These are phyloP conservation scores for Drosophila nigricruria DNA, from an alignment of 2,888 invertebrate species.

Conservation along the genomic window DNA sequence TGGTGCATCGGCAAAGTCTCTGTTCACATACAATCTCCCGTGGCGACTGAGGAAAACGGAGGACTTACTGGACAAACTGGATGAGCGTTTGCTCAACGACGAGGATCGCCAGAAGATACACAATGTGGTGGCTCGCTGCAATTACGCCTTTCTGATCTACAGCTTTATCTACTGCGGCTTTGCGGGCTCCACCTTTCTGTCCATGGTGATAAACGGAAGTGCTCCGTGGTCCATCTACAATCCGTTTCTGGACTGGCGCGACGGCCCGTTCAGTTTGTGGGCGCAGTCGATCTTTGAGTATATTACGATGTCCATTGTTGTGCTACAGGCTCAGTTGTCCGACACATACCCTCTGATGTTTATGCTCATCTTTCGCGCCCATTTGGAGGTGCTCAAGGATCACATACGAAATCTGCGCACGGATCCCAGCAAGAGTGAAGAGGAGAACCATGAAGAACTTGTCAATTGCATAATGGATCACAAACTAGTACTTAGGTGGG, in stretches of 20 bases:
- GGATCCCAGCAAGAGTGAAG: slow-evolving; percentile 42
- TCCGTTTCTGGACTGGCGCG: slow-evolving; percentile 58
- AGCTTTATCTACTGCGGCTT: slow-evolving; percentile 47
- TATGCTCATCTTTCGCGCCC: slow-evolving; percentile 51
- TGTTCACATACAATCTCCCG: slow-evolving; percentile 38
- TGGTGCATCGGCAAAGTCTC: slow-evolving; percentile 51
- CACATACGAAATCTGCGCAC: slow-evolving; percentile 51
- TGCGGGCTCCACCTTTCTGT: slow-evolving; percentile 48
- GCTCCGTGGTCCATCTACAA: slow-evolving; percentile 69
- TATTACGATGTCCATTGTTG: slow-evolving; percentile 43
- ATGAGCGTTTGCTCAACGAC: slow-evolving; percentile 39
- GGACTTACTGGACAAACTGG: slow-evolving; percentile 49
- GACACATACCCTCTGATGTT: slow-evolving; percentile 59
- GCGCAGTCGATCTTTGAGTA: slow-evolving; percentile 54
- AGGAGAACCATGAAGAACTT: slow-evolving; percentile 60
- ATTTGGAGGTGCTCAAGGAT: slow-evolving; percentile 59
- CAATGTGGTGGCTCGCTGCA: slow-evolving; percentile 55
- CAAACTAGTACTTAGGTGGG: slow-evolving; percentile 57
- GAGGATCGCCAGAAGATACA: slow-evolving; percentile 51
- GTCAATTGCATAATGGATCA: slow-evolving; percentile 57
- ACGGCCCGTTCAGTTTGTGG: slow-evolving; percentile 44
- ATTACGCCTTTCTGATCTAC: slow-evolving; percentile 53
- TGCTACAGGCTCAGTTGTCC: slow-evolving; percentile 57
- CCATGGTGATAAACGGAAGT: slow-evolving; percentile 43
- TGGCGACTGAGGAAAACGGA: slow-evolving; percentile 47